Percentiles rank a stretch among this genome's conserved stretches.
These are phyloP conservation scores for Drosophila pseudotakahashii DNA, from an alignment of 2,888 invertebrate genomes.

Conservation along the genomic window DNA sequence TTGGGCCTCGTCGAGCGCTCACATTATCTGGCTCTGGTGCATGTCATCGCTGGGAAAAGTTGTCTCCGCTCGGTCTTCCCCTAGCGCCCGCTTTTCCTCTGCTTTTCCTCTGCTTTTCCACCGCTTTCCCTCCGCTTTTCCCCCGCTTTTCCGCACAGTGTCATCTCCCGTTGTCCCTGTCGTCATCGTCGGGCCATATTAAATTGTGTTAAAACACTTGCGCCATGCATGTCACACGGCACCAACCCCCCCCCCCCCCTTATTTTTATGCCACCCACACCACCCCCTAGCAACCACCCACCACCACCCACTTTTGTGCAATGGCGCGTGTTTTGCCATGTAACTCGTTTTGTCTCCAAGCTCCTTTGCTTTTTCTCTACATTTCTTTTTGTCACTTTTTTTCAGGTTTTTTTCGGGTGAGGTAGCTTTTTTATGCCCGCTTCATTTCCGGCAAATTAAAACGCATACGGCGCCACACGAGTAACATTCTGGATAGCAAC, in stretches of 20 bases:
- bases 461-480: slow-evolving; percentile 42
- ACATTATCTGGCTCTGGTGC: slow-evolving; percentile 52
- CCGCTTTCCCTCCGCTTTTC: background rate
- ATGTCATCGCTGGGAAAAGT: slow-evolving; percentile 54
- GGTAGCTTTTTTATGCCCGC: slow-evolving; percentile 33
- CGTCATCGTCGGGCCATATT: slow-evolving; percentile 55
- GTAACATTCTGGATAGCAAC: slow-evolving; percentile 3
- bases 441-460: slow-evolving; percentile 69
- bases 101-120: no score
- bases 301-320: slow-evolving; percentile 42
- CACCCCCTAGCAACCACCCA: background rate
- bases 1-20: slow-evolving; percentile 46
- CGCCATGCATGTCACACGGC: slow-evolving; percentile 57
- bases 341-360: slow-evolving; percentile 56
- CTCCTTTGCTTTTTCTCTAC: slow-evolving; percentile 6
- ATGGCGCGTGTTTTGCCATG: slow-evolving; percentile 65
- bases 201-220: slow-evolving; percentile 65
- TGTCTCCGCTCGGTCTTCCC: slow-evolving; percentile 41
- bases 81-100: background rate
- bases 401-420: slow-evolving; percentile 10
- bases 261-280: background rate
- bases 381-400: background rate
- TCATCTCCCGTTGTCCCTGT: slow-evolving; percentile 36
- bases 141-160: slow-evolving; percentile 7
- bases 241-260: slow-evolving; percentile 19